These are phyloP conservation scores for Choristoneura rosaceana DNA, from an alignment of 2,888 invertebrate genomes.

Conservation along the genomic window DNA sequence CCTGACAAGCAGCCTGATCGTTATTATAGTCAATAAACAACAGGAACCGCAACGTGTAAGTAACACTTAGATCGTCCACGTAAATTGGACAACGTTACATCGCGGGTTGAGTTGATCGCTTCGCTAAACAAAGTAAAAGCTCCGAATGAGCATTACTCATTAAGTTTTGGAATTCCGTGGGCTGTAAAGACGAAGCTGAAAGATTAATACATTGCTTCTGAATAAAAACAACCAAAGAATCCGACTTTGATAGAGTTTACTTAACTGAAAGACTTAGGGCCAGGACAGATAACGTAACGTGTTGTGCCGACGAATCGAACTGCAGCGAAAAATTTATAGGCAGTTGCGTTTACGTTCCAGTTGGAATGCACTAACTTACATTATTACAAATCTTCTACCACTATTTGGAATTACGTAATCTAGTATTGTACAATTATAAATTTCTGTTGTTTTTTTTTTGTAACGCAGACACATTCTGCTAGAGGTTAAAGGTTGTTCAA, in stretches of 20 bases:
- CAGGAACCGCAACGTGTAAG: constrained; percentile 20
- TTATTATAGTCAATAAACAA: neutral
- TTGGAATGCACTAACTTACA: no score
- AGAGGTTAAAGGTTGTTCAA: neutral
- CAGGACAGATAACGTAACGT: no score
- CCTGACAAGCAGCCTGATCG: neutral
- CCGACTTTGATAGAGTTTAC: neutral
- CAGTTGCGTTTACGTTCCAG: no score
- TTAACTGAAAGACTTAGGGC: neutral
- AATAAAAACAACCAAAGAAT: neutral
- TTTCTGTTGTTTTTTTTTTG: neutral
- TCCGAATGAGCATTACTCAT: constrained; percentile 24
- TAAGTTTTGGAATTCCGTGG: constrained; percentile 33
- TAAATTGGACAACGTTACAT: constrained; percentile 42
- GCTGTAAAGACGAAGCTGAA: neutral
- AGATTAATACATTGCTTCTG: neutral
- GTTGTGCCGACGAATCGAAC: no score
- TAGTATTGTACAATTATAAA: no score
- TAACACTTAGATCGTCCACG: constrained; percentile 45
- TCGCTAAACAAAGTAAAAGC: constrained; percentile 36
- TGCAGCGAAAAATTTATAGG: no score
- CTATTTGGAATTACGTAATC: no score
- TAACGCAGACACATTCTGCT: neutral
- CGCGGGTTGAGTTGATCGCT: constrained; percentile 26
- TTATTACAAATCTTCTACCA: neutral